Evolutionary conservation across 1,140 invertebrate genomes (phyloP).

Genomic region (Conus betulinus): DNA sequence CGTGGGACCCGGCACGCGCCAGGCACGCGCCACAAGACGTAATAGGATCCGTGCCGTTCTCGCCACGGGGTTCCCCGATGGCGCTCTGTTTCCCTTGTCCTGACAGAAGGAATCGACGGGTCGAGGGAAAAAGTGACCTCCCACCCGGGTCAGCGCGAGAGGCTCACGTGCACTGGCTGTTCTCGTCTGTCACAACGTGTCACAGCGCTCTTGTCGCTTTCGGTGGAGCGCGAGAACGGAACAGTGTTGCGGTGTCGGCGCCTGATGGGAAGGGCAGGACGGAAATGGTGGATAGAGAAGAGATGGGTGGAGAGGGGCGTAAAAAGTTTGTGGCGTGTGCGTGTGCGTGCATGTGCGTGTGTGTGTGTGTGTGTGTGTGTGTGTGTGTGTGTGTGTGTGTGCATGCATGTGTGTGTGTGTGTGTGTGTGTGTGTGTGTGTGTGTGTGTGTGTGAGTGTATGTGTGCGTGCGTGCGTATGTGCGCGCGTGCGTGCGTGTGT

Average conservation of each 20-base stretch:
- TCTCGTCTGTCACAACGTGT: slow-evolving; percentile 2
- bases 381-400: no score
- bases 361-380: no score
- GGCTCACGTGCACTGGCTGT: slow-evolving; percentile 11
- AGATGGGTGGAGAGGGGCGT: no score
- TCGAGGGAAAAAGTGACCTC: not conserved
- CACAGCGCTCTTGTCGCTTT: not conserved
- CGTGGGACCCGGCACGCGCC: not conserved
- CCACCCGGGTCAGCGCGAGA: not conserved
- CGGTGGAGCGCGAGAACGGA: not conserved
- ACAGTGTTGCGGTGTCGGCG: not conserved
- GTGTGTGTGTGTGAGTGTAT: not conserved
- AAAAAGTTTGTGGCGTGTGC: not conserved
- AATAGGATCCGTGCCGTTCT: not conserved
- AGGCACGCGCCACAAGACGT: not conserved
- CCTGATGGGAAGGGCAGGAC: not conserved
- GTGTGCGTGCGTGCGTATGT: no score
- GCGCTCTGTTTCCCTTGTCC: not conserved
- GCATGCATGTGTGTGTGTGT: no score
- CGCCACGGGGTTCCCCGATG: not conserved
- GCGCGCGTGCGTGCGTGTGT: no score
- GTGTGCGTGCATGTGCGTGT: not conserved
- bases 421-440: not conserved
- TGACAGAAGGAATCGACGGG: slow-evolving; percentile 19
- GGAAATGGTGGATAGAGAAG: no score